Percentiles rank a stretch among this genome's conserved stretches.
These are phyloP conservation scores for Parnassius mnemosyne DNA, from an alignment of 2,888 invertebrate genomes.

Conservation along the genomic window DNA sequence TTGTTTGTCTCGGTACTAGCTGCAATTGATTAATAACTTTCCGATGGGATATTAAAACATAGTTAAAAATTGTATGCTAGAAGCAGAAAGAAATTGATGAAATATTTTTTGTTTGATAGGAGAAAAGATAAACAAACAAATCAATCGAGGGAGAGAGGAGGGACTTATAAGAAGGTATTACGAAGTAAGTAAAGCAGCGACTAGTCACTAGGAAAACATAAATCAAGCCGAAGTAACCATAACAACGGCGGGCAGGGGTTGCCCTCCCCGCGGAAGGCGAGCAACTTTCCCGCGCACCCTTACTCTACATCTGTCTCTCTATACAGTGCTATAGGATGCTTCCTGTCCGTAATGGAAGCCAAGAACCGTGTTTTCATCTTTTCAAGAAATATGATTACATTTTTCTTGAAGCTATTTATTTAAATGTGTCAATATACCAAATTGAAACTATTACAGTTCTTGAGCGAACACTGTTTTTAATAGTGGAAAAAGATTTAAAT, in stretches of 20 bases:
- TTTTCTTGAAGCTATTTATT: background rate
- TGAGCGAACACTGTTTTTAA: too few relatives aligned
- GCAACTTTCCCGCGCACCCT: conserved; percentile 60
- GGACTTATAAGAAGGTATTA: conserved; percentile 25
- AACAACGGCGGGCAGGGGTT: conserved; percentile 56
- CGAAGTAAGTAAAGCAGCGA: conserved; percentile 30
- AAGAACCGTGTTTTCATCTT: conserved; percentile 33
- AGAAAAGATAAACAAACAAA: background rate
- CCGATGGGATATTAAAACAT: too few relatives aligned
- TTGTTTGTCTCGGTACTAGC: too few relatives aligned
- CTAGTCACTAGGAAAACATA: conserved; percentile 60
- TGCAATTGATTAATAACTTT: too few relatives aligned
- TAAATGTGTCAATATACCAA: too few relatives aligned
- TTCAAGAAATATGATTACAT: conserved; percentile 4
- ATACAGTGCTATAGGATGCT: conserved; percentile 50
- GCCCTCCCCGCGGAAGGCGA: conserved; percentile 42
- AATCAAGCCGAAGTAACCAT: conserved; percentile 62
- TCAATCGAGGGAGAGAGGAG: background rate
- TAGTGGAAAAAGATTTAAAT: too few relatives aligned
- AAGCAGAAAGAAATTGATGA: too few relatives aligned
- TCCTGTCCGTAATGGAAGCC: conserved; percentile 52
- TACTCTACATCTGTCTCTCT: conserved; percentile 56
- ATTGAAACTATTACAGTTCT: background rate
- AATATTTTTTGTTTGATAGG: background rate
- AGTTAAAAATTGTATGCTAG: too few relatives aligned